These are phyloP conservation scores for Intoshia linei DNA, from an alignment of 1,140 invertebrate species.

Conservation along the genomic window DNA sequence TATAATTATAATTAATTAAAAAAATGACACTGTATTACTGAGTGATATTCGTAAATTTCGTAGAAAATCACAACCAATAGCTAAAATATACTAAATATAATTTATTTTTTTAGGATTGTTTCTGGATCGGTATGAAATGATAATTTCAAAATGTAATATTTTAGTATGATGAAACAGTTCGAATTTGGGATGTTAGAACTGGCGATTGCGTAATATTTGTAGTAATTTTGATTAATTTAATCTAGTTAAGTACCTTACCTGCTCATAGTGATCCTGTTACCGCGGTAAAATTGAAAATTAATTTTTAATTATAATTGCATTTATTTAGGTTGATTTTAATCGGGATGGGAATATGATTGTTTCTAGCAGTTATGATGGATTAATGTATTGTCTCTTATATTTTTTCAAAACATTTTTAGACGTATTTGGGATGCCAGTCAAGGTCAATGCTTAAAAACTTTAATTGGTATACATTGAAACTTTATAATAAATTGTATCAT, in stretches of 20 bases:
- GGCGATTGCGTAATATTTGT: too few species aligned
- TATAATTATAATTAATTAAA: too few species aligned
- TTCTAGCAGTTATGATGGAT: slow-evolving; percentile 87
- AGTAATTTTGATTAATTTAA: too few species aligned
- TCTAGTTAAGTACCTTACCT: slow-evolving; percentile 83
- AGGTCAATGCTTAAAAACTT: slow-evolving; percentile 86
- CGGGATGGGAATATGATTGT: slow-evolving; percentile 88
- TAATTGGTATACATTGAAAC: slow-evolving; percentile 14
- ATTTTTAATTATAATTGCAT: background rate
- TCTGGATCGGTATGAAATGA: slow-evolving; percentile 49
- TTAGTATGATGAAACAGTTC: slow-evolving; percentile 55
- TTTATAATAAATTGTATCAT: background rate
- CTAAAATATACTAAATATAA: too few species aligned
- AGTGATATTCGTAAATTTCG: too few species aligned
- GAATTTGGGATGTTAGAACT: slow-evolving; percentile 94
- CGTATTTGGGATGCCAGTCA: slow-evolving; percentile 98
- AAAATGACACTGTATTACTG: too few species aligned
- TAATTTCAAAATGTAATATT: slow-evolving; percentile 1
- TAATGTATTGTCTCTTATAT: slow-evolving; percentile 19
- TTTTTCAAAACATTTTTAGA: slow-evolving; percentile 24
- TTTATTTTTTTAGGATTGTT: slow-evolving; percentile 48
- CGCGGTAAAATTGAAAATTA: slow-evolving; percentile 25
- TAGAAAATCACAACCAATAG: too few species aligned
- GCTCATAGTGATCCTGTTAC: slow-evolving; percentile 97
- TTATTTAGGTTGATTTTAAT: slow-evolving; percentile 41